These are phyloP conservation scores for Protodeltote pygarga DNA, from an alignment of 2,888 invertebrate genomes.

Conservation along the genomic window DNA sequence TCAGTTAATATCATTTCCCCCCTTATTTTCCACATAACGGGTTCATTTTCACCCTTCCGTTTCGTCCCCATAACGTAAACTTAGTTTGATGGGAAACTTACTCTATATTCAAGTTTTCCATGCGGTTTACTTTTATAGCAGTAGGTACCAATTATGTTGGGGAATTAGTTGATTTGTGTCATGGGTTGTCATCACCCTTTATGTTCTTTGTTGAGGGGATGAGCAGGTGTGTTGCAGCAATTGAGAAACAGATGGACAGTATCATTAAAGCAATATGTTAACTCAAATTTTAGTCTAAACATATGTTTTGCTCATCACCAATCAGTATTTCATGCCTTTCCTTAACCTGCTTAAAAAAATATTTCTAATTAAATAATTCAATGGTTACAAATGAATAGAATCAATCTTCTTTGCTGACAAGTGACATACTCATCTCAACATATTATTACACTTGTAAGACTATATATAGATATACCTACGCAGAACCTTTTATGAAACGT, in stretches of 20 bases:
- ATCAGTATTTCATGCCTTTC: too few species aligned
- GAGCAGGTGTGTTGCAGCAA: background rate
- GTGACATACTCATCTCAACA: too few species aligned
- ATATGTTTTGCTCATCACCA: too few species aligned
- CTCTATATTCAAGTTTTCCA: slow-evolving; percentile 34
- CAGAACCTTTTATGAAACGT: slow-evolving; percentile 43
- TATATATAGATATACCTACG: background rate
- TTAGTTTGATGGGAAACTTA: slow-evolving; percentile 61
- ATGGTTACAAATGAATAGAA: too few species aligned
- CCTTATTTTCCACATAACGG: slow-evolving; percentile 65
- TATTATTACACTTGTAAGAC: background rate
- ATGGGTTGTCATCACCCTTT: slow-evolving; percentile 6
- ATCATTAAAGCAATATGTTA: too few species aligned
- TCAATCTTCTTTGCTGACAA: too few species aligned
- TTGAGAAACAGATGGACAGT: too few species aligned
- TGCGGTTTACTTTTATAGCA: slow-evolving; percentile 39
- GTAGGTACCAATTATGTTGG: slow-evolving; percentile 20
- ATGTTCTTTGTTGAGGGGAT: slow-evolving; percentile 6
- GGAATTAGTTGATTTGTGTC: slow-evolving; percentile 21
- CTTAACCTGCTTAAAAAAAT: too few species aligned
- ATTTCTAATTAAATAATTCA: too few species aligned
- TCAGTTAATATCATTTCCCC: slow-evolving; percentile 46
- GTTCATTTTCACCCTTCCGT: slow-evolving; percentile 65
- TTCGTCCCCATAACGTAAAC: slow-evolving; percentile 46
- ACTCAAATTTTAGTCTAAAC: too few species aligned